phyloP scores from a whole-genome alignment of 2,888 invertebrate genomes.

The Acrobasis consociella region DNA sequence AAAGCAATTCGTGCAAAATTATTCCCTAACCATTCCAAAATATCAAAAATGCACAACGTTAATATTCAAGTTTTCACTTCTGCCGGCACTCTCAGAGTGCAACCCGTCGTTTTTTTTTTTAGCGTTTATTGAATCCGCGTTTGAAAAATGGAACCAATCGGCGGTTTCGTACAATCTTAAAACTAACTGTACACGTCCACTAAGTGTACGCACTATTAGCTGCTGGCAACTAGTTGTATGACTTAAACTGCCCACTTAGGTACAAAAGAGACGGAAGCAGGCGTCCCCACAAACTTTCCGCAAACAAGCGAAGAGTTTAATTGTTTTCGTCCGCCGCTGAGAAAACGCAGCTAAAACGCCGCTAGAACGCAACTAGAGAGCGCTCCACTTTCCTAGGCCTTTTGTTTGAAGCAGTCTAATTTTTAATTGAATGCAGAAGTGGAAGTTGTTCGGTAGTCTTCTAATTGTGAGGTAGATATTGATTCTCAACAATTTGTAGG shows the following conservation, averaged over 20 bases:
- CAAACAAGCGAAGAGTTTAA: conserved; percentile 74
- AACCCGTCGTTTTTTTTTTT: no score
- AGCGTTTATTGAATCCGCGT: no score
- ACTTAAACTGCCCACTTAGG: conserved; percentile 43
- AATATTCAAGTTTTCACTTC: no score
- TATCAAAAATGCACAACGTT: no score
- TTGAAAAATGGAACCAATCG: no score
- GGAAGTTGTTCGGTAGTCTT: conserved; percentile 9
- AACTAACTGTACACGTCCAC: no score
- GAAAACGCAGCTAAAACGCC: conserved; percentile 54
- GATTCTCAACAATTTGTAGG: not conserved
- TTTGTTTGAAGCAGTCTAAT: conserved; percentile 66
- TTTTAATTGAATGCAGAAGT: conserved; percentile 61
- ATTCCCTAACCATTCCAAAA: no score
- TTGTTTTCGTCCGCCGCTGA: conserved; percentile 70
- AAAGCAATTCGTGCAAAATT: no score
- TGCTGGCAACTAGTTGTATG: not conserved
- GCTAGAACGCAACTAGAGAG: conserved; percentile 40
- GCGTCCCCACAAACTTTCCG: conserved; percentile 62
- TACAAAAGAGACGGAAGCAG: conserved; percentile 69
- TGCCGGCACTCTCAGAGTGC: no score
- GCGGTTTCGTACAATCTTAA: no score
- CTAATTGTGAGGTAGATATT: not conserved
- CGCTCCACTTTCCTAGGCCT: conserved; percentile 53
- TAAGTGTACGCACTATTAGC: no score